Base-by-base conservation (phyloP, 2,888 invertebrate genomes). In the Trisateles emortualis region DNA sequence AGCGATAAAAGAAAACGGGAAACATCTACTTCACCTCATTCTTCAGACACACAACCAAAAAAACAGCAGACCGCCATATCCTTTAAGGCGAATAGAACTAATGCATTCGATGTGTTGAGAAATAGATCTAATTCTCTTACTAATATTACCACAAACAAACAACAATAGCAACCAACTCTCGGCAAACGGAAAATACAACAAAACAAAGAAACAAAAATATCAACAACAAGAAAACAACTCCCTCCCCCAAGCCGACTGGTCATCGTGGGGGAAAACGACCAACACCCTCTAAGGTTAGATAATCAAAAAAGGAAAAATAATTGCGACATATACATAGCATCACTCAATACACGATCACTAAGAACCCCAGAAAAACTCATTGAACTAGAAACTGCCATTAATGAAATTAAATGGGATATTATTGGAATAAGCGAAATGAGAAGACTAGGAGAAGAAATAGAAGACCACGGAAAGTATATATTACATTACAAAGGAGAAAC, bases 171-270 rank as follows among this genome's bases (percentile, higher is more conserved):
- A 54, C 33, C 40, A 48, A 22, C 22, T 38, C 43, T 43, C 47
- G 50, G 46, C 29, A 56, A 51, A 22, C 56, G 51, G 43, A 47
- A 50, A 43, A 51, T 22, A 47, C 33, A 52, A 41, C 35, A 45
- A 51, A 26, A 38, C 29, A 47, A 55, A 36, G 41, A 30, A 32
- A 38, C 13, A 38, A 26, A 49, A 49, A 14, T 14, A 45, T 38
- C 40, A 9, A 13, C 11, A 33, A 33, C 2, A 14, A 14, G 10
- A 33, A 33, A 13, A 33, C 9, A 13, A 33, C 33, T 13, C 14
- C 35, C 35, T 35, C 17, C 16, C n/a, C 8, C 6, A 16, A n/a
- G 36, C 10, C n/a, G n/a, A n/a, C n/a, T n/a, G n/a, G n/a, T n/a
- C n/a, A n/a, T n/a, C n/a, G n/a, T n/a, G n/a, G n/a, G 19, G 14